Evolutionary conservation across 2,888 invertebrate species (phyloP).

Genomic region (Agrochola circellaris): DNA sequence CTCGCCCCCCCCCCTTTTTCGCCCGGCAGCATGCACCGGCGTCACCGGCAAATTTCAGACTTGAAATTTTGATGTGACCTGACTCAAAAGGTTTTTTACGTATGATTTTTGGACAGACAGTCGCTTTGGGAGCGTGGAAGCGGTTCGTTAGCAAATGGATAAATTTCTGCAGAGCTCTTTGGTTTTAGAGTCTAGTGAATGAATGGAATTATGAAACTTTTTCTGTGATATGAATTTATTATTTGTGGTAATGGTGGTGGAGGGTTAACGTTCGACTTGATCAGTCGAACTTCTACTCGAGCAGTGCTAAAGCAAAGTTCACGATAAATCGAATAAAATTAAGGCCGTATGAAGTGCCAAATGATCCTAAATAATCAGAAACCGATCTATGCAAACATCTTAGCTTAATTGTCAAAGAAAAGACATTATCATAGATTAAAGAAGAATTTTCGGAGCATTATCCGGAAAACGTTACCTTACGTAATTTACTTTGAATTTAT

Average conservation of each 20-base stretch:
- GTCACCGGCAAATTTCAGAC: conserved; percentile 68
- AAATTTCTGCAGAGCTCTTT: conserved; percentile 29
- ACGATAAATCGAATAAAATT: neutral
- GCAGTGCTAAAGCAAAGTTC: neutral
- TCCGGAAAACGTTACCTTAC: conserved; percentile 25
- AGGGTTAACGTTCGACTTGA: neutral
- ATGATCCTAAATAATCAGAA: conserved; percentile 21
- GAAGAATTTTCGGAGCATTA: conserved; percentile 10
- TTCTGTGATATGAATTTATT: conserved; percentile 1
- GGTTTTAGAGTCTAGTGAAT: conserved; percentile 17
- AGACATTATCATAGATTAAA: conserved; percentile 35
- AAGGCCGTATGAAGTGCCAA: neutral
- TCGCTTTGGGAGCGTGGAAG: conserved; percentile 29
- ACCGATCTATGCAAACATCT: conserved; percentile 8
- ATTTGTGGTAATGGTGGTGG: neutral
- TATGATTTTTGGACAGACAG: conserved; percentile 58
- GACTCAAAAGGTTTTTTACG: conserved; percentile 57
- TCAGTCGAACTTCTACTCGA: neutral
- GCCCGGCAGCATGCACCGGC: conserved; percentile 62
- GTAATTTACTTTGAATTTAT: conserved; percentile 39
- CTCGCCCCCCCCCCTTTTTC: conserved; percentile 18
- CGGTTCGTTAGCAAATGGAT: conserved; percentile 58
- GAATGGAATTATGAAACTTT: conserved; percentile 18
- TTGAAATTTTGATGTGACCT: conserved; percentile 74
- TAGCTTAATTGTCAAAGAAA: conserved; percentile 22